These are phyloP conservation scores for Lithophane semibrunnea DNA, from an alignment of 2,888 invertebrate species.

Conservation along the genomic window DNA sequence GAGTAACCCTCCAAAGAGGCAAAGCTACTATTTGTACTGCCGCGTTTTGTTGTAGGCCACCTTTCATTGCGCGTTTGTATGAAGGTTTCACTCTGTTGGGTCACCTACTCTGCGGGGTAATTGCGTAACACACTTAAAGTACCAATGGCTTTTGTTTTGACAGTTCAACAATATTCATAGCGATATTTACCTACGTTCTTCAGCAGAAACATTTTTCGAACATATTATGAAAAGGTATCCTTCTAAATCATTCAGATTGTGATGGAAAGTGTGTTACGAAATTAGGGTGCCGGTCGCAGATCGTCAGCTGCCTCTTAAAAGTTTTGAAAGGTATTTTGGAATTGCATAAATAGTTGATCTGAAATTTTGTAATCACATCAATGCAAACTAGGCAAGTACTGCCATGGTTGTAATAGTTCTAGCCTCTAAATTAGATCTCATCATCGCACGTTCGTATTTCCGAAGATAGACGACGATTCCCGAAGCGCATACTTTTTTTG, in stretches of 20 bases:
- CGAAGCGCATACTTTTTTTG: background rate
- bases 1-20: background rate
- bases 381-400: background rate
- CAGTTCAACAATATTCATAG: too few species aligned
- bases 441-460: background rate
- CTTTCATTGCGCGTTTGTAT: background rate
- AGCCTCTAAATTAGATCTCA: background rate
- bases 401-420: background rate
- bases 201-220: too few species aligned
- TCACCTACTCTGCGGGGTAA: background rate
- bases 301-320: background rate
- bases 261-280: too few species aligned
- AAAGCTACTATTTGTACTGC: background rate
- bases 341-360: background rate
- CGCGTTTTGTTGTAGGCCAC: background rate
- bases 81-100: background rate
- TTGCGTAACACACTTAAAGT: too few species aligned
- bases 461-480: background rate
- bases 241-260: too few species aligned
- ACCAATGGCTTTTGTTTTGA: too few species aligned
- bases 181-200: too few species aligned
- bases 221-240: too few species aligned
- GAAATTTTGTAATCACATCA: background rate
- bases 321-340: background rate
- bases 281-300: too few species aligned